Evolutionary conservation across 2,888 invertebrate species (phyloP).

Genomic region (Micoletzkya japonica): DNA sequence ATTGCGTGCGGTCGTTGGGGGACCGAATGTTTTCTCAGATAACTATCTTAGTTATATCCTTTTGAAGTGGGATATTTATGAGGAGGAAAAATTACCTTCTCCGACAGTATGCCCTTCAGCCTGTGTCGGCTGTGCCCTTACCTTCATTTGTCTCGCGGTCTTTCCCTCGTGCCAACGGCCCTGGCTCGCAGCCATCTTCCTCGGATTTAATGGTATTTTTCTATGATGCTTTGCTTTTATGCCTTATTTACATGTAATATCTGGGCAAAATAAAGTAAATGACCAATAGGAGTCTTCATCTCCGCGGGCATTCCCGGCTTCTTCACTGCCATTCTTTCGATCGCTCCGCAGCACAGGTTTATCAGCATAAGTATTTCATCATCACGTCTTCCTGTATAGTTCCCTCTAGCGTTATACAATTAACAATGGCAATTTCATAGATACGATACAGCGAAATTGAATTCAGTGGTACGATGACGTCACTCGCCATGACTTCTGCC

Average conservation of each 20-base stretch:
- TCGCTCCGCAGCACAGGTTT: conserved; percentile 25
- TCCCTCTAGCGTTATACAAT: background rate
- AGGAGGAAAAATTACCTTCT: background rate
- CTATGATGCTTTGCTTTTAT: background rate
- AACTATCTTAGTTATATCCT: background rate
- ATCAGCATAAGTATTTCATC: background rate
- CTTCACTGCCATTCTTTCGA: conserved; percentile 26
- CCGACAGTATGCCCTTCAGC: background rate
- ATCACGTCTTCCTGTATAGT: background rate
- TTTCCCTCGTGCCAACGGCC: conserved; percentile 24
- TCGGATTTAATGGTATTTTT: conserved; percentile 14
- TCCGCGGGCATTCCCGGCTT: conserved; percentile 24
- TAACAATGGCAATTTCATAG: background rate
- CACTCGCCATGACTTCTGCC: conserved; percentile 23
- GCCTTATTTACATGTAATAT: background rate
- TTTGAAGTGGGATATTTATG: background rate
- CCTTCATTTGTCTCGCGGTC: conserved; percentile 20
- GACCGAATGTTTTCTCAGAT: background rate
- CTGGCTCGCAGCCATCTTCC: conserved; percentile 24
- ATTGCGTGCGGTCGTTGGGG: background rate
- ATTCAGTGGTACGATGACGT: conserved; percentile 24
- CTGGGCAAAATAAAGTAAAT: background rate
- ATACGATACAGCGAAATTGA: background rate
- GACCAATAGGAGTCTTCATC: conserved; percentile 21
- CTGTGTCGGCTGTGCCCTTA: conserved; percentile 14